phyloP scores from a whole-genome alignment of 2,797 vertebrate species.

The Parauchenoglanis punctatus region DNA sequence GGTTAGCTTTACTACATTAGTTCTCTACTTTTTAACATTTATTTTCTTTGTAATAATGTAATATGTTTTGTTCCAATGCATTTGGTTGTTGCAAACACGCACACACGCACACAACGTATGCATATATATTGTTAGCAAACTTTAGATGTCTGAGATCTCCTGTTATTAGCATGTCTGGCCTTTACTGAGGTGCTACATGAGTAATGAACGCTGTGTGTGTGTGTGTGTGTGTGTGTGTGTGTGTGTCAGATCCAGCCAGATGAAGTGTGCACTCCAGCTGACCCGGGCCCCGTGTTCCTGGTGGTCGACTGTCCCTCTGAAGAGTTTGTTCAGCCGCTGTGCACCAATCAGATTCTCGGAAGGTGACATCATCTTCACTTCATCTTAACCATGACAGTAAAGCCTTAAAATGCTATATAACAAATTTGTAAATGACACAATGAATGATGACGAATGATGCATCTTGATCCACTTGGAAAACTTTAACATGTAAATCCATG shows the following conservation, averaged over 20 bases:
- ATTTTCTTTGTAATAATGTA: background rate
- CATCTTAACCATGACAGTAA: background rate
- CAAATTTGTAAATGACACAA: background rate
- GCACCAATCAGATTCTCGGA: slow-evolving; percentile 75
- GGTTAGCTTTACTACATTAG: background rate
- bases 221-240: background rate
- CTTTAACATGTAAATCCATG: background rate
- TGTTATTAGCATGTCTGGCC: background rate
- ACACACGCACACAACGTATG: background rate
- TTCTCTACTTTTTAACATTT: background rate
- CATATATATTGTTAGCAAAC: background rate
- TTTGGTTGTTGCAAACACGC: too few species aligned
- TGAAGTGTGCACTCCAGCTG: slow-evolving; percentile 86
- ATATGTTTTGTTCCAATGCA: background rate
- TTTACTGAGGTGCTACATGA: background rate
- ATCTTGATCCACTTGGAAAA: too few species aligned
- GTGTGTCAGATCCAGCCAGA: slow-evolving; percentile 82
- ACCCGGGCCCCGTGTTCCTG: slow-evolving; percentile 83
- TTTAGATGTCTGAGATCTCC: background rate
- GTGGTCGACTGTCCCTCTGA: slow-evolving; percentile 89
- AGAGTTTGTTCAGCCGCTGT: slow-evolving; percentile 82
- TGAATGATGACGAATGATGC: background rate
- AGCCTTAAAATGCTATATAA: too few species aligned
- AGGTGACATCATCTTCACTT: slow-evolving; percentile 70
- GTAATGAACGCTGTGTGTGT: background rate